phyloP scores from a whole-genome alignment of 2,797 vertebrate genomes.

The Amniataba percoides region DNA sequence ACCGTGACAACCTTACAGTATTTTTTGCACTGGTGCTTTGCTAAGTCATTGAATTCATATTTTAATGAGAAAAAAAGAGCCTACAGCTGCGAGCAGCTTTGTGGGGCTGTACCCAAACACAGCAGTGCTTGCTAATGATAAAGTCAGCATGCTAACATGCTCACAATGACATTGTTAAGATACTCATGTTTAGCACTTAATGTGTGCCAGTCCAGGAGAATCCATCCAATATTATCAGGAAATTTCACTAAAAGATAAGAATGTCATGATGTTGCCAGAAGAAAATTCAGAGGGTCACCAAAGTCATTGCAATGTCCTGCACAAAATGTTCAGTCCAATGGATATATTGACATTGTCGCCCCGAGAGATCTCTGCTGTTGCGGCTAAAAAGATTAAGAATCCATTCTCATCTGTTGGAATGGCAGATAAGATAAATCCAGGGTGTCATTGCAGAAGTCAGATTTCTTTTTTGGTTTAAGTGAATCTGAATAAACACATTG shows the following conservation, averaged over 20 bases:
- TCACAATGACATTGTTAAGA: not conserved
- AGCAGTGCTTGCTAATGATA: not conserved
- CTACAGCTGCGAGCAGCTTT: not conserved
- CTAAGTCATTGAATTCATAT: not conserved
- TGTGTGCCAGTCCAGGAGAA: not conserved
- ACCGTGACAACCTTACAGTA: not conserved
- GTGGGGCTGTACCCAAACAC: no score
- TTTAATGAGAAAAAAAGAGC: not conserved
- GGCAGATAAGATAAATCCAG: not conserved
- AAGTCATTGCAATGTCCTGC: not conserved
- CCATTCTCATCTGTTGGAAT: constrained; percentile 1
- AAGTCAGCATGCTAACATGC: not conserved
- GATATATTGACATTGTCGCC: not conserved
- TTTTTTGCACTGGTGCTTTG: not conserved
- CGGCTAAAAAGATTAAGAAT: constrained; percentile 6
- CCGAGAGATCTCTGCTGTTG: not conserved
- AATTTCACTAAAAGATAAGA: not conserved
- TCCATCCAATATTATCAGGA: not conserved
- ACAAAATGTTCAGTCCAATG: not conserved
- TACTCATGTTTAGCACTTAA: not conserved
- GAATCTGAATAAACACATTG: constrained; percentile 31
- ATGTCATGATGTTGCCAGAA: not conserved
- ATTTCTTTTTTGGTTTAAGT: constrained; percentile 23
- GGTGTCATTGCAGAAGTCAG: not conserved
- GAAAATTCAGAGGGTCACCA: not conserved